These are phyloP conservation scores for Aspidoscelis tigris DNA, from an alignment of 2,113 vertebrate species.

Conservation along the genomic window DNA sequence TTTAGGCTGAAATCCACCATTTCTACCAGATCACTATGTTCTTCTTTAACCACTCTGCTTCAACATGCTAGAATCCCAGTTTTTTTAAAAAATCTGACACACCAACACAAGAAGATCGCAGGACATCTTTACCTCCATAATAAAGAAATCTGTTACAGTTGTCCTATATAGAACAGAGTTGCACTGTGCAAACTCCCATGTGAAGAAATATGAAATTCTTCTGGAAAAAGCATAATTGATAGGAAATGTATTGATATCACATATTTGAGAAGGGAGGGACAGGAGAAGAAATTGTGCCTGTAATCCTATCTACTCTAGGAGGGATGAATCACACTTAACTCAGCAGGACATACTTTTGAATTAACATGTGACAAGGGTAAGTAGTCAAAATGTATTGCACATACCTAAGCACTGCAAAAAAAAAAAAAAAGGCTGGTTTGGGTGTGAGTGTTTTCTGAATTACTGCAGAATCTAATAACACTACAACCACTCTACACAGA, in stretches of 20 bases:
- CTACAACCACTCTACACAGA: background rate
- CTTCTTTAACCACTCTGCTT: background rate
- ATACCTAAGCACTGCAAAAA: background rate
- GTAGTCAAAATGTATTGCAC: background rate
- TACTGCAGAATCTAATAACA: too few relatives aligned
- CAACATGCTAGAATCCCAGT: background rate
- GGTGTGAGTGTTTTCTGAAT: too few relatives aligned
- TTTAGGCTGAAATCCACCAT: background rate
- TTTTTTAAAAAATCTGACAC: background rate
- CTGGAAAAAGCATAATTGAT: background rate
- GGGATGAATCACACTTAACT: background rate
- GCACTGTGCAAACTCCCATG: background rate
- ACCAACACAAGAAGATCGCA: too few relatives aligned
- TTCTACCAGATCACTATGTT: slow-evolving; percentile 4
- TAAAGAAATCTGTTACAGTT: too few relatives aligned
- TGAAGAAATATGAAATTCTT: too few relatives aligned
- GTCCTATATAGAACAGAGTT: background rate
- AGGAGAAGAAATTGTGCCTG: background rate
- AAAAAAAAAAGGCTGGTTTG: too few relatives aligned
- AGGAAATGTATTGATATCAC: background rate
- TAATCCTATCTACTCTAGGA: background rate
- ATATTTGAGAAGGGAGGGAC: background rate
- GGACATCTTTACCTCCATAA: too few relatives aligned
- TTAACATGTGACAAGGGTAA: background rate
- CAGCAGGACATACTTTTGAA: background rate